Base-by-base conservation (phyloP, 2,797 vertebrate species). In the Sibirionetta formosa region DNA sequence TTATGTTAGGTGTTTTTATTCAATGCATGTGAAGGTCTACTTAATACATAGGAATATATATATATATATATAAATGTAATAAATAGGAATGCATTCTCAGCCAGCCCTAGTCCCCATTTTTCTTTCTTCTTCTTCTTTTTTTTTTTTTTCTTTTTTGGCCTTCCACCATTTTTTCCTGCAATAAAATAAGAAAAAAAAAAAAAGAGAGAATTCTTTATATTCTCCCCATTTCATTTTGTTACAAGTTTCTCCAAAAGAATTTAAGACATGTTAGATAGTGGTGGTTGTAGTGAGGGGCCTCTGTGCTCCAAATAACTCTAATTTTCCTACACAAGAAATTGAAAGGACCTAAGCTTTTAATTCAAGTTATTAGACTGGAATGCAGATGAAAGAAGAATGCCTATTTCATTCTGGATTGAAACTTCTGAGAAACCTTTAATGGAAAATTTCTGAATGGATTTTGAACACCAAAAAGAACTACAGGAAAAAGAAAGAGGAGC, bases 371-470 rank as follows among this genome's bases (percentile, higher is more conserved):
- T 48, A 36, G 33, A 31, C 61, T 81, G 69, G 40, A 64, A 77
- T 70, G 53, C 82, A 90, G 38, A 76, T 68, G 76, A 57, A 88
- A 72, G 65, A 75, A 77, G 80, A 88, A 86, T 14, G 13, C 22
- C 44, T 20, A 31, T 46, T 81, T 57, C 80, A 23, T 51, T 71
- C 14, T 3, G 65, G 53, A 60, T 33, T 22, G 38, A 44, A 83
- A 91, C 79, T 63, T 94, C 29, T 48, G 65, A 94, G 83, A 81
- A 57, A 40, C 27, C 7, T 88, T 78, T 72, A 76, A 94, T 75
- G 69, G 93, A 71, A 86, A 87, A 80, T 71, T 83, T 73, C 77
- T 81, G 82, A 91, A 81, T 75, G 90, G 88, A 36, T 83, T 88
- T 54, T 68, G 69, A 90, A 11, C 61, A 46, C 9, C 57, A 36